phyloP scores from a whole-genome alignment of 2,797 vertebrate genomes.

The Lutjanus campechanus region DNA sequence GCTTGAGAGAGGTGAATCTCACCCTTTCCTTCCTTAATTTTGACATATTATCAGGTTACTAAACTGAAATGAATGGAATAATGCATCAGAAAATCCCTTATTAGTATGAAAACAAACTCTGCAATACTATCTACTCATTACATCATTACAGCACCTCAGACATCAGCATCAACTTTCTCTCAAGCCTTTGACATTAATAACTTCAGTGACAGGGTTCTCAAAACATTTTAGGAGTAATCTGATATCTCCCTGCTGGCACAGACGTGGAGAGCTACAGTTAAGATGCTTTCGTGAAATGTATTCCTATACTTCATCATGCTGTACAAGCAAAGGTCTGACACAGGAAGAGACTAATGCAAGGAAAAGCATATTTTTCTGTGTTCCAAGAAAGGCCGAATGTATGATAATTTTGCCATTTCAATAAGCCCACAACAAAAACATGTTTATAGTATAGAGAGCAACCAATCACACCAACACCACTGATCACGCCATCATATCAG shows the following conservation, averaged over 20 bases:
- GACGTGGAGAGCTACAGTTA: background rate
- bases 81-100: background rate
- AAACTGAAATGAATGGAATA: background rate
- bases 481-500: too few species aligned
- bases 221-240: slow-evolving; percentile 27
- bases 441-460: too few species aligned
- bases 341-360: background rate
- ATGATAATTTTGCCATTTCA: too few species aligned
- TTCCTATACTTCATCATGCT: background rate
- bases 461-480: too few species aligned
- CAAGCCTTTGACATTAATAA: slow-evolving; percentile 23
- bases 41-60: background rate
- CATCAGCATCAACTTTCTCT: slow-evolving; percentile 20
- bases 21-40: background rate
- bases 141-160: background rate
- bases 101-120: background rate
- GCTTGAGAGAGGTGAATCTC: background rate
- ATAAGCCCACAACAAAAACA: too few species aligned
- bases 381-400: too few species aligned
- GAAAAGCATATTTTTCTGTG: background rate
- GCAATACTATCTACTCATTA: background rate
- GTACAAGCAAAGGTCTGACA: background rate
- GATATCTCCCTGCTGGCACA: slow-evolving; percentile 1
- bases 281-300: slow-evolving; percentile 12
- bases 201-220: slow-evolving; percentile 10